Base-by-base conservation (phyloP, 2,797 vertebrate genomes). In the Tarsius wallacei region DNA sequence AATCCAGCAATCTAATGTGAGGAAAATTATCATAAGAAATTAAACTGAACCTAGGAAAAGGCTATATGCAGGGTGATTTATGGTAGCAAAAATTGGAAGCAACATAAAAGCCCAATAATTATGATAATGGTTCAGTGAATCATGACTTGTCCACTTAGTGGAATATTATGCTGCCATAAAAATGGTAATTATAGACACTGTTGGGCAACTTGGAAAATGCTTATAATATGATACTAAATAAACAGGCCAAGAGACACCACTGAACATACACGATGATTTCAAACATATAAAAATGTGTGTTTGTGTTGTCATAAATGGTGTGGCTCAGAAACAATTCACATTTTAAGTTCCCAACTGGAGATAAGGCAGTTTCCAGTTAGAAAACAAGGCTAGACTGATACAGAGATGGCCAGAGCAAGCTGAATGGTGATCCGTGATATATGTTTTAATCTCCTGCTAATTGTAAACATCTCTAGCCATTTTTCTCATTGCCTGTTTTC, bases 91-190 rank as follows among this genome's bases (percentile, higher is more conserved):
- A 97, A 88, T 70, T 91, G 87, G 82, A 95, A 95, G 74, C 74
- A 96, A 84, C n/a, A n/a, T 88, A 63, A 88, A 87, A 93, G 90
- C 64, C 47, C 12, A 21, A 88, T 51, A 86, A 42, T 19, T 80
- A 36, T 86, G 89, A 57, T 97, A 85, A 93, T 71, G 81, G 9
- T 78, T 88, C 71, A 83, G 74, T 95, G 87, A 96, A 96, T 84
- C 83, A 87, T n/a, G 33, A 42, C 21, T 77, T 1, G 4, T 89
- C 78, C 53, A 90, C 78, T 97, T 94, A 94, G 70, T 94, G 87
- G 96, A 98, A 88, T 97, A 97, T 96, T 96, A 96, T 93, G 80
- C 90, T 94, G 83, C 59, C 76, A 93, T 96, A 97, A 96, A 96
- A 94, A 94, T 96, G 80, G 47, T 89, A 80, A 90, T 96, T 94